Percentiles rank a stretch among this genome's conserved stretches.
Evolutionary conservation across 2,888 invertebrate genomes (phyloP).

Genomic region (Diaphora mendica): DNA sequence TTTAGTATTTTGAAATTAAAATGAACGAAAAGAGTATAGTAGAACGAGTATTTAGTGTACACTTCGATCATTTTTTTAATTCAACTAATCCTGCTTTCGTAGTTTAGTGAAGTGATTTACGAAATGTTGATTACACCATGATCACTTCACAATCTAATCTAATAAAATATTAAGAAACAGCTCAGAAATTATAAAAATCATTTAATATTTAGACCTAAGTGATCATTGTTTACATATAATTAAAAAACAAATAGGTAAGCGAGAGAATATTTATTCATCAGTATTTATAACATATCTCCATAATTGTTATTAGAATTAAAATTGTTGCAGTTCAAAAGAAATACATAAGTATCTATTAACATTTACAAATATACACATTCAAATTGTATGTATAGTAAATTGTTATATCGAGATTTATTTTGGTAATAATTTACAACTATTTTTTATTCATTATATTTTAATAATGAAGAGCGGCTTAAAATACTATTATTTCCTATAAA

Average conservation of each 20-base stretch:
- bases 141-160: background rate
- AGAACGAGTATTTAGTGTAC: too few relatives aligned
- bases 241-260: background rate
- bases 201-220: background rate
- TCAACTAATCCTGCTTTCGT: too few relatives aligned
- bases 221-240: background rate
- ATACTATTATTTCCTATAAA: background rate
- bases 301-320: too few relatives aligned
- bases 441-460: background rate
- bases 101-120: too few relatives aligned
- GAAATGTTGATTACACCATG: too few relatives aligned
- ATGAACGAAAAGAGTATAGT: too few relatives aligned
- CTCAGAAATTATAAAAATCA: background rate
- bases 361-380: background rate
- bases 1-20: too few relatives aligned
- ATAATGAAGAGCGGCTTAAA: background rate
- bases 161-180: background rate
- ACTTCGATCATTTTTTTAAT: too few relatives aligned
- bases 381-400: background rate
- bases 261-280: background rate
- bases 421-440: background rate
- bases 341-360: background rate
- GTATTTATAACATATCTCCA: too few relatives aligned
- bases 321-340: background rate
- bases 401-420: background rate